phyloP scores from a whole-genome alignment of 2,888 invertebrate genomes.

The Acheta domesticus region DNA sequence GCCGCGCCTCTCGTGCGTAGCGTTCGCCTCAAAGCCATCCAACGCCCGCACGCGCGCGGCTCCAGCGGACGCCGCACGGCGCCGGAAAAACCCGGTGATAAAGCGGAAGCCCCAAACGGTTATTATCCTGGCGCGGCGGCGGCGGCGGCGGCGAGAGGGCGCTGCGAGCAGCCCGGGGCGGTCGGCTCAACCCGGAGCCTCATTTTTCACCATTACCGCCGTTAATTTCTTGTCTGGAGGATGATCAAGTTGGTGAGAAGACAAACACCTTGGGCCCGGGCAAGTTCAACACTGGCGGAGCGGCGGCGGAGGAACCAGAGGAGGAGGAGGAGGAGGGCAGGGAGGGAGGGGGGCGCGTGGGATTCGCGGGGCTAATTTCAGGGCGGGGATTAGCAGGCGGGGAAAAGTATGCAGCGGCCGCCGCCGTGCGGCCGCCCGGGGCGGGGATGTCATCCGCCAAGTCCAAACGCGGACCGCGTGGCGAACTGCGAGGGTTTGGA shows the following conservation, averaged over 20 bases:
- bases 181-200: neutral
- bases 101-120: neutral
- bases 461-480: no score
- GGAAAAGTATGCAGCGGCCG: neutral
- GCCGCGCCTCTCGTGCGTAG: no score
- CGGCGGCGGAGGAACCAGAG: neutral
- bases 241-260: constrained; percentile 18
- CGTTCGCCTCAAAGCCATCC: neutral
- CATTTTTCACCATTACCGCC: constrained; percentile 18
- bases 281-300: constrained; percentile 1
- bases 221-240: constrained; percentile 18
- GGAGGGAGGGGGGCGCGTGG: neutral
- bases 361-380: neutral
- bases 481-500: no score
- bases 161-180: neutral
- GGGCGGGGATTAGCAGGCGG: neutral
- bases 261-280: constrained; percentile 7
- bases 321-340: neutral
- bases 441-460: no score
- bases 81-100: neutral
- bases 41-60: no score
- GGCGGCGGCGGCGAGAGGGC: neutral
- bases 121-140: neutral
- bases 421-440: no score
- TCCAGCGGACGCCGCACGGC: neutral